Percentiles rank a stretch among this genome's conserved stretches.
phyloP scores from a whole-genome alignment of 2,113 vertebrate species.

The Malurus cyaneus region DNA sequence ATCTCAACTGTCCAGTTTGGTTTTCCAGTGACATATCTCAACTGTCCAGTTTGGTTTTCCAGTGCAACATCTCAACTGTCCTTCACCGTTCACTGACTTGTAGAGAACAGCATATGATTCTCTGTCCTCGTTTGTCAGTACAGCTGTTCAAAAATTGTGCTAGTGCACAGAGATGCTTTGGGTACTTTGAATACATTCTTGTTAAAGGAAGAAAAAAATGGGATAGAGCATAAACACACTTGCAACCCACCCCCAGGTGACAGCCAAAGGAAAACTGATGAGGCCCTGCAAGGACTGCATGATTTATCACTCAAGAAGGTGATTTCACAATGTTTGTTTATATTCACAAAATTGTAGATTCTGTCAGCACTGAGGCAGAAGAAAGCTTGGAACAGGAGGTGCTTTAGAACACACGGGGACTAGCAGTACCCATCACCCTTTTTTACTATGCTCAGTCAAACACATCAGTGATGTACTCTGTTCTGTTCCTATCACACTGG shows the following conservation, averaged over 20 bases:
- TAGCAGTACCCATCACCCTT: not conserved
- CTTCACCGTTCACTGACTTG: not conserved
- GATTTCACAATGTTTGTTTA: not conserved
- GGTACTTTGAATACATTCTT: not conserved
- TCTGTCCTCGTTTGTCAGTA: not conserved
- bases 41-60: rapidly evolving
- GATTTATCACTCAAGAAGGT: not conserved
- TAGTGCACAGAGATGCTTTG: not conserved
- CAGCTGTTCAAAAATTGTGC: not conserved
- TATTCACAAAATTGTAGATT: not conserved
- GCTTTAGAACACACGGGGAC: not conserved
- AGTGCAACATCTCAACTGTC: not conserved
- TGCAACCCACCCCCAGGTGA: not conserved
- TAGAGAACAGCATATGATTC: not conserved
- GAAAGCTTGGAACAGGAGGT: not conserved
- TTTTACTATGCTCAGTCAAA: not conserved
- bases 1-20: not conserved
- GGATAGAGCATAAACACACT: not conserved
- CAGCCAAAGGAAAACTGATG: not conserved
- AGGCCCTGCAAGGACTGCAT: rapidly evolving
- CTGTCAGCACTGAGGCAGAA: not conserved
- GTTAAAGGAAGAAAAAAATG: not conserved
- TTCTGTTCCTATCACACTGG: not conserved
- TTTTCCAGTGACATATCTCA: not conserved
- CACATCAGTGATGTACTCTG: not conserved